phyloP scores from a whole-genome alignment of 1,140 invertebrate genomes.

The Macrotrachela quadricornifera region DNA sequence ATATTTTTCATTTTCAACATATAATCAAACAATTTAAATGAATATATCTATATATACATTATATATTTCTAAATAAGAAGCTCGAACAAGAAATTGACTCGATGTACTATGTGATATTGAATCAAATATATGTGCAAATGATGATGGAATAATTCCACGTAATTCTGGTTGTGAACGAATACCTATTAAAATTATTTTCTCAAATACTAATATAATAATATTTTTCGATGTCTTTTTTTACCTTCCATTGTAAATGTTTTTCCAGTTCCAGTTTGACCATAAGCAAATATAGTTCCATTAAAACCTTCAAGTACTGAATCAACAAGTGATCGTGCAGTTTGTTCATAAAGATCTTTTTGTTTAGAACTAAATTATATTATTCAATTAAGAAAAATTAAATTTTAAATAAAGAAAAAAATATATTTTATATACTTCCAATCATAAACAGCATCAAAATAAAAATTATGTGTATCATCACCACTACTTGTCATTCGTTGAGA shows the following conservation, averaged over 20 bases:
- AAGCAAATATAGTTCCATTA: conserved; percentile 39
- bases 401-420: conserved; percentile 38
- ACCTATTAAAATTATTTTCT: no score
- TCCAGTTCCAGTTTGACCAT: conserved; percentile 35
- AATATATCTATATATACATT: no score
- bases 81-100: conserved; percentile 59
- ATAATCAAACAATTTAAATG: no score
- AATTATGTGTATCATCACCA: conserved; percentile 16
- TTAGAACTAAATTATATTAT: neutral
- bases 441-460: conserved; percentile 53
- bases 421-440: conserved; percentile 36
- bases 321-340: conserved; percentile 14
- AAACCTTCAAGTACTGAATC: conserved; percentile 42
- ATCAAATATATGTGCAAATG: conserved; percentile 43
- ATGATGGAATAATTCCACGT: conserved; percentile 58
- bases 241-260: conserved; percentile 41
- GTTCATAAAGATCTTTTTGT: conserved; percentile 12
- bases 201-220: no score
- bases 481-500: no score
- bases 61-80: conserved; percentile 81
- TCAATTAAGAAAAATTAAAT: conserved; percentile 38
- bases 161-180: conserved; percentile 32
- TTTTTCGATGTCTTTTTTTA: no score
- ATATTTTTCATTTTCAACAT: no score
- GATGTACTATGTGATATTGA: conserved; percentile 34